A percentile compares a stretch with the other conserved stretches of the same genome.
Conservation (phyloP, 2,888 invertebrate species). For the Himalopsyche kuldschensis region DNA sequence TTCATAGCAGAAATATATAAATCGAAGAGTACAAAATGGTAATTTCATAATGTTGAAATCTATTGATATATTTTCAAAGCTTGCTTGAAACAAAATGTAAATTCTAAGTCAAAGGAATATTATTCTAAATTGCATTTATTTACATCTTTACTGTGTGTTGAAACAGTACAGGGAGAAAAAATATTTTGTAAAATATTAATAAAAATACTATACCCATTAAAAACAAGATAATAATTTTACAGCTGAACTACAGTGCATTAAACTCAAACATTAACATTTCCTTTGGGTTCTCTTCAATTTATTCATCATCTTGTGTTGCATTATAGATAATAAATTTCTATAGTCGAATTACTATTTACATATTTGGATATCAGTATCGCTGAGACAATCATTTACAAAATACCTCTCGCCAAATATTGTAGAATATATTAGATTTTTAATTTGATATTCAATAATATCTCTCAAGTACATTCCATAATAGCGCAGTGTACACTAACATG, state of each 20-base stretch:
- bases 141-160: too few species aligned
- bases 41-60: neutral
- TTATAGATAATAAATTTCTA: neutral
- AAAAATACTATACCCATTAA: neutral
- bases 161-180: too few species aligned
- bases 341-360: neutral
- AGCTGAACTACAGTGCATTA: too few species aligned
- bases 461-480: neutral
- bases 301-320: neutral
- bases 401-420: neutral
- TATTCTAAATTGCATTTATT: too few species aligned
- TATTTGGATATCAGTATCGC: neutral
- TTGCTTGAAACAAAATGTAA: too few species aligned
- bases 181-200: too few species aligned
- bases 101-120: too few species aligned
- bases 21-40: neutral
- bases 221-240: neutral
- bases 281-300: neutral
- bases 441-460: neutral
- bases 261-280: neutral
- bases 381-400: neutral
- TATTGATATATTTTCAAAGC: too few species aligned
- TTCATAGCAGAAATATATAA: neutral
- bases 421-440: neutral
- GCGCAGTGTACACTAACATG: neutral